phyloP scores from a whole-genome alignment of 1,140 invertebrate genomes.

The Oryctes rhinoceros region DNA sequence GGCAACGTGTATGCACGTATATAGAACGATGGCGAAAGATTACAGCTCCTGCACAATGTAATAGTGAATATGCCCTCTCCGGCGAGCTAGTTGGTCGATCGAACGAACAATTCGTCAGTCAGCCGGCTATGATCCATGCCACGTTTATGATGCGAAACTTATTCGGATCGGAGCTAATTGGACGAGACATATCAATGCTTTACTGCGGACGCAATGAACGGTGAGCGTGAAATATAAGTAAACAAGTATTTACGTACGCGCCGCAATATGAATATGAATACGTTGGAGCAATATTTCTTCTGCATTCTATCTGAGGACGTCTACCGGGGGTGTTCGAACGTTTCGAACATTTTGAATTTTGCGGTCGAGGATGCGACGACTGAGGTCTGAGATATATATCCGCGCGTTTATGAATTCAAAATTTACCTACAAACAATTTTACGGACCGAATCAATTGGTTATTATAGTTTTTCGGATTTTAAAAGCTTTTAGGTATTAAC shows the following conservation, averaged over 20 bases:
- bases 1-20: too few species aligned
- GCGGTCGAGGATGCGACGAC: too few species aligned
- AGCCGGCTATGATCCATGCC: neutral
- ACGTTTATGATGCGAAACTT: constrained; percentile 16
- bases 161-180: constrained; percentile 17
- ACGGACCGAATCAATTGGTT: too few species aligned
- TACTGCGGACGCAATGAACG: constrained; percentile 2
- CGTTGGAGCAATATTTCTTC: neutral
- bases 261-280: neutral
- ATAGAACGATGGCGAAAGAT: neutral
- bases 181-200: constrained; percentile 27
- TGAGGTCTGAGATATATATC: too few species aligned
- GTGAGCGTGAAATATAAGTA: constrained; percentile 23
- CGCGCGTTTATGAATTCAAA: too few species aligned
- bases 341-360: too few species aligned
- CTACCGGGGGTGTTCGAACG: neutral
- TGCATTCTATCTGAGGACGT: neutral
- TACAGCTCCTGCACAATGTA: neutral
- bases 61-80: neutral
- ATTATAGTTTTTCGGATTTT: too few species aligned
- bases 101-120: neutral
- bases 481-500: too few species aligned
- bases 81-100: neutral
- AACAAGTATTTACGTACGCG: constrained; percentile 8
- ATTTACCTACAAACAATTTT: too few species aligned